Percentiles rank a stretch among this genome's conserved stretches.
These are phyloP conservation scores for Ctenochaetus hawaiiensis DNA, from an alignment of 2,797 vertebrate genomes.

Conservation along the genomic window DNA sequence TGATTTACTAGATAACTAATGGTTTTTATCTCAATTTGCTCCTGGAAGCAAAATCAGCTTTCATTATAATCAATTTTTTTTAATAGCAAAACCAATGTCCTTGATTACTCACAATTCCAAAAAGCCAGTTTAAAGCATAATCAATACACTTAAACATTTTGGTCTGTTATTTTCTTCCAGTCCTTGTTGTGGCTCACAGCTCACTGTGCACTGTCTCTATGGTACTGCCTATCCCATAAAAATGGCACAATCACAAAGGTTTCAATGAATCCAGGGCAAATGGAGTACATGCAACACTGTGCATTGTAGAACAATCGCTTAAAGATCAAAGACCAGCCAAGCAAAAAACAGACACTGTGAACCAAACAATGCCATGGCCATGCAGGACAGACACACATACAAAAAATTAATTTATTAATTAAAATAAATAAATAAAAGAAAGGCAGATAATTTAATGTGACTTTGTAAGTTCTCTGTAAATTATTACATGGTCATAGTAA, in stretches of 20 bases:
- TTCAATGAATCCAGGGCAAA: conserved; percentile 74
- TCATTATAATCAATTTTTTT: neutral
- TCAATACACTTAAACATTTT: neutral
- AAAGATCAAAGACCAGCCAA: conserved; percentile 80
- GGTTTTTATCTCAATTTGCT: neutral
- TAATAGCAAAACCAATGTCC: neutral
- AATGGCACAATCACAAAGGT: conserved; percentile 70
- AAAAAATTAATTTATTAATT: neutral
- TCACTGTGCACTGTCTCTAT: conserved; percentile 57
- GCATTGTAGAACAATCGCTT: conserved; percentile 59
- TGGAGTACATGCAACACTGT: conserved; percentile 79
- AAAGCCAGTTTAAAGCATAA: conserved; percentile 7
- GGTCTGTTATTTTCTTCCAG: neutral
- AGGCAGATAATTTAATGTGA: neutral
- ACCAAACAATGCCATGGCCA: conserved; percentile 75
- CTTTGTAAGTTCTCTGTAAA: neutral
- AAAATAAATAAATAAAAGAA: conserved; percentile 23
- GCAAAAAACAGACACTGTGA: conserved; percentile 71
- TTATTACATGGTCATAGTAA: neutral
- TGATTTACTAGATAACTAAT: neutral
- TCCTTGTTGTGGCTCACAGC: conserved; percentile 19
- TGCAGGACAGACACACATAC: conserved; percentile 72
- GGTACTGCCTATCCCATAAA: conserved; percentile 63
- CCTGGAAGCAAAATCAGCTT: neutral
- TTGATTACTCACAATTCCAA: neutral